Evolutionary conservation across 2,797 vertebrate species (phyloP).

Genomic region (Sylvilagus floridanus): DNA sequence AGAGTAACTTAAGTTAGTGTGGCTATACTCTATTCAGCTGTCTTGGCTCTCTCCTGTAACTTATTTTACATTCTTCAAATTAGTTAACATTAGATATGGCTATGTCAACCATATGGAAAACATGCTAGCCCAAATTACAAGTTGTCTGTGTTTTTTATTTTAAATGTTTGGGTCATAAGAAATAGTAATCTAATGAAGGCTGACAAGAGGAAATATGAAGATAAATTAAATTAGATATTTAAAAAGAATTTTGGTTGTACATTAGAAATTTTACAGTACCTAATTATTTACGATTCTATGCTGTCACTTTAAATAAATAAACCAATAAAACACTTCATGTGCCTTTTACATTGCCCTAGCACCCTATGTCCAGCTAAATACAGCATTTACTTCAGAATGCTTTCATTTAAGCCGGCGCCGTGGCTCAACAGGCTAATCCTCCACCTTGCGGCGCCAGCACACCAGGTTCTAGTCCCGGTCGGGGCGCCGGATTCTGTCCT

Average conservation of each 20-base stretch:
- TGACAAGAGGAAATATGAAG: constrained; percentile 26
- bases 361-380: constrained; percentile 1
- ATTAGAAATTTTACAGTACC: neutral
- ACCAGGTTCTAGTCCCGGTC: no score
- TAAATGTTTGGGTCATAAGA: neutral
- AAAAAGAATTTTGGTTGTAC: constrained; percentile 22
- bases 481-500: no score
- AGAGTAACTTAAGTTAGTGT: no score
- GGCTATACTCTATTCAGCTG: no score
- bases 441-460: no score
- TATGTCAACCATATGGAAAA: neutral
- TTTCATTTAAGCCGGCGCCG: constrained; percentile 32
- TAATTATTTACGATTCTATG: constrained; percentile 27
- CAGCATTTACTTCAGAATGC: constrained; percentile 8
- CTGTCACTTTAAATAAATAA: constrained; percentile 28
- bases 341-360: constrained; percentile 28
- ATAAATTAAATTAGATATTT: constrained; percentile 59
- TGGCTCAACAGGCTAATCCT: no score
- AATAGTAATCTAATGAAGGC: constrained; percentile 41
- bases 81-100: neutral
- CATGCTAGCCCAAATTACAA: neutral
- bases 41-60: neutral
- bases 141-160: constrained; percentile 26
- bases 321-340: neutral
- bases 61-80: constrained; percentile 40